Evolutionary conservation across 2,888 invertebrate species (phyloP).

Genomic region (Anarsia innoxiella): DNA sequence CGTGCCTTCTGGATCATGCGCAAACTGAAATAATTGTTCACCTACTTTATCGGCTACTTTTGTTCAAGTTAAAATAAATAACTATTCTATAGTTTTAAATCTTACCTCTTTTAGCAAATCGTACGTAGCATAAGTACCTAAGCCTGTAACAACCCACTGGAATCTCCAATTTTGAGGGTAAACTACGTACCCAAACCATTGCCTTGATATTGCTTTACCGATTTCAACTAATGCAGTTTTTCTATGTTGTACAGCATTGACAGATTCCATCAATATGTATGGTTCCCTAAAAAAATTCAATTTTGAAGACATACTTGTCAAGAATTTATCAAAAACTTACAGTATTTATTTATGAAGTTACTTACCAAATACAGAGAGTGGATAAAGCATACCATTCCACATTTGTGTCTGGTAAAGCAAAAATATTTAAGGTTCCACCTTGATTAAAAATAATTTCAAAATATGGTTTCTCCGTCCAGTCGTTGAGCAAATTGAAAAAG

Average conservation of each 20-base stretch:
- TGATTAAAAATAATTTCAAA: slow-evolving; percentile 43
- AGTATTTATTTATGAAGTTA: no score
- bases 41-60: no score
- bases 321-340: not conserved
- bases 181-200: slow-evolving; percentile 81
- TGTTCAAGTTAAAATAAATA: not conserved
- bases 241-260: slow-evolving; percentile 54
- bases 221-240: slow-evolving; percentile 61
- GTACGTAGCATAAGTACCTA: slow-evolving; percentile 77
- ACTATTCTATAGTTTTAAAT: not conserved
- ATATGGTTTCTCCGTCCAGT: slow-evolving; percentile 49
- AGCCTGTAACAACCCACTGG: slow-evolving; percentile 77
- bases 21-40: no score
- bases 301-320: not conserved
- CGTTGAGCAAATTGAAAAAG: slow-evolving; percentile 37
- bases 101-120: slow-evolving; percentile 65
- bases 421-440: slow-evolving; percentile 39
- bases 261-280: slow-evolving; percentile 45
- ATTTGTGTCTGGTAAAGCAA: slow-evolving; percentile 51
- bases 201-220: slow-evolving; percentile 79
- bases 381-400: slow-evolving; percentile 54
- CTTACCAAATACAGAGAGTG: slow-evolving; percentile 60
- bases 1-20: slow-evolving; percentile 24
- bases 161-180: slow-evolving; percentile 77
- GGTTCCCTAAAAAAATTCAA: slow-evolving; percentile 49